These are phyloP conservation scores for Tubiluchus corallicola DNA, from an alignment of 2,888 invertebrate genomes.

Conservation along the genomic window DNA sequence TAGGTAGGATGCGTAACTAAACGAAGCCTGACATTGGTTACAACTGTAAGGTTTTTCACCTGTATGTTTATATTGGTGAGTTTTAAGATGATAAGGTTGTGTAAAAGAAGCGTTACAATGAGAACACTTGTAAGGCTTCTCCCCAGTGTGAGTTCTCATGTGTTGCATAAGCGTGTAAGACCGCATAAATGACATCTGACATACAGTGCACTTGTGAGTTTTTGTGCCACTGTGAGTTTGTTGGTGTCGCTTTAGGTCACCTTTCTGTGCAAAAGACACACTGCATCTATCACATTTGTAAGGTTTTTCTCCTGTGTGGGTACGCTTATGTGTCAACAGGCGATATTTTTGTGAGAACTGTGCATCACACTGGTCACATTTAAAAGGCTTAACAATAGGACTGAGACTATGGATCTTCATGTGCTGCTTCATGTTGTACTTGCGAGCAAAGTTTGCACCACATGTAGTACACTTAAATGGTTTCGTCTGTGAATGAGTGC, in stretches of 20 bases:
- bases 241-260: slow-evolving; percentile 2
- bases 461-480: slow-evolving; percentile 4
- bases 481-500: background rate
- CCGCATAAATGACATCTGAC: background rate
- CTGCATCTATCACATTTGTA: slow-evolving; percentile 4
- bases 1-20: slow-evolving; percentile 1
- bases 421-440: slow-evolving; percentile 6
- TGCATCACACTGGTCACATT: slow-evolving; percentile 6
- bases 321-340: slow-evolving; percentile 7
- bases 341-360: background rate
- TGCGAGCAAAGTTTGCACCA: slow-evolving; percentile 1
- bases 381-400: background rate
- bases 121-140: background rate
- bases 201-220: background rate
- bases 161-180: background rate
- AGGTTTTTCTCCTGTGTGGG: slow-evolving; percentile 9
- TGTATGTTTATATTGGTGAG: background rate
- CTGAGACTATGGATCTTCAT: background rate
- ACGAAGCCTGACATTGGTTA: background rate
- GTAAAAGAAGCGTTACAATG: background rate
- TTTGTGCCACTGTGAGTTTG: slow-evolving; percentile 1
- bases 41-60: slow-evolving; percentile 1
- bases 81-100: background rate
- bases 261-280: background rate
- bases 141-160: background rate